phyloP scores from a whole-genome alignment of 1,140 invertebrate genomes.

The Eumaeus atala region DNA sequence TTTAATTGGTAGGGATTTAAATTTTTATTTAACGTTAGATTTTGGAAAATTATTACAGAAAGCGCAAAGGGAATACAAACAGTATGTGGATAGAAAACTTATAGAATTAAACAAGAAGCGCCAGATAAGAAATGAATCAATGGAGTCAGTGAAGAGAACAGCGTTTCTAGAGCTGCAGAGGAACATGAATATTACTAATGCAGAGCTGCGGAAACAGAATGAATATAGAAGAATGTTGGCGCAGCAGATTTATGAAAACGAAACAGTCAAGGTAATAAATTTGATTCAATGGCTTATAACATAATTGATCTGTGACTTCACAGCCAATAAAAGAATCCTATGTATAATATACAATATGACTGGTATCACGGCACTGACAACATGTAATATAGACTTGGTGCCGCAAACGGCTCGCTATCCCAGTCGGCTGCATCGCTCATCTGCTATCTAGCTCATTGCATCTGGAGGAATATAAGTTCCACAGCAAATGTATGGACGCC shows the following conservation, averaged over 20 bases:
- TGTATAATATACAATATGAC: too few relatives aligned
- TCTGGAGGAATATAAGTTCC: too few relatives aligned
- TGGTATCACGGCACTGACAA: too few relatives aligned
- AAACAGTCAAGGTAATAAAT: constrained; percentile 45
- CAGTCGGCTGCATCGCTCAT: too few relatives aligned
- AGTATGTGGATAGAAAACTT: constrained; percentile 34
- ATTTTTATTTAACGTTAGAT: not conserved
- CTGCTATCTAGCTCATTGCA: too few relatives aligned
- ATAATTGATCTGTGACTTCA: too few relatives aligned
- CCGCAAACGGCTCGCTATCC: too few relatives aligned
- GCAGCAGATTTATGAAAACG: constrained; percentile 44
- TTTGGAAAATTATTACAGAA: constrained; percentile 45
- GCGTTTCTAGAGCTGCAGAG: constrained; percentile 41
- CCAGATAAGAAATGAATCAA: constrained; percentile 32
- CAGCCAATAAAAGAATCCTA: too few relatives aligned
- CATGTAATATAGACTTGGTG: too few relatives aligned
- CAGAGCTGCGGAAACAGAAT: constrained; percentile 41
- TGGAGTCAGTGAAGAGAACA: constrained; percentile 40
- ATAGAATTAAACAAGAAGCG: constrained; percentile 30
- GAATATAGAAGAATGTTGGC: constrained; percentile 43
- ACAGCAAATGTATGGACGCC: too few relatives aligned
- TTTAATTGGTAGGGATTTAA: not conserved
- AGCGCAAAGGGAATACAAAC: constrained; percentile 41
- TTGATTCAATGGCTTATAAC: too few relatives aligned
- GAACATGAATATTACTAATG: constrained; percentile 42